Conservation (phyloP, 2,113 vertebrate genomes). For the Tetraodon nigroviridis region DNA sequence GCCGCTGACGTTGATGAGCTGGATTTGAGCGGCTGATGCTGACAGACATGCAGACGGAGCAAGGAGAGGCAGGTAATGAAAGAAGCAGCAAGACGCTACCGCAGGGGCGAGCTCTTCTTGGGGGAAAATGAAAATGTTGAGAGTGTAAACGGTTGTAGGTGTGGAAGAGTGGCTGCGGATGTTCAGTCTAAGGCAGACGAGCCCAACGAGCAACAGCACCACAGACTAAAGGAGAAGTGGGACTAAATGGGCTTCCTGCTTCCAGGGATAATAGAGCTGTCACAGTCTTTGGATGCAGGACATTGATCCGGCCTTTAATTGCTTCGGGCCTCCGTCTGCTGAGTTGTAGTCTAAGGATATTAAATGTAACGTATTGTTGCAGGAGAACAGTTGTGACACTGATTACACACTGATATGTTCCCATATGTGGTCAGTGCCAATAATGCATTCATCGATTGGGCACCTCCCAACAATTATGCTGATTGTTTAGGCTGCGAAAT, state of each 20-base stretch:
- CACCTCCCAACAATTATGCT: conserved; percentile 53
- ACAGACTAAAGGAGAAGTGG: conserved; percentile 24
- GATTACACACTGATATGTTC: conserved; percentile 69
- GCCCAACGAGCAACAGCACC: neutral
- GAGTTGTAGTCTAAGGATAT: conserved; percentile 58
- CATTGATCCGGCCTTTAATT: conserved; percentile 73
- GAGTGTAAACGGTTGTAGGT: conserved; percentile 21
- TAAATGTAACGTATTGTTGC: conserved; percentile 66
- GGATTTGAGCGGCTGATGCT: conserved; percentile 30
- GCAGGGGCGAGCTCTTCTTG: conserved; percentile 5
- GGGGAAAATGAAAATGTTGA: conserved; percentile 13
- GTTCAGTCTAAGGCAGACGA: conserved; percentile 39
- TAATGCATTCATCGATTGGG: conserved; percentile 62
- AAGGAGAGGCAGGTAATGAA: conserved; percentile 26
- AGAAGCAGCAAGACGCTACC: conserved; percentile 19
- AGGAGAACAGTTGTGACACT: conserved; percentile 60
- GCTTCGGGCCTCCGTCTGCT: conserved; percentile 55
- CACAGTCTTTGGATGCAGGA: conserved; percentile 70
- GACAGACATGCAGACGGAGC: conserved; percentile 32
- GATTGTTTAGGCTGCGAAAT: conserved; percentile 39
- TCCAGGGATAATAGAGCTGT: conserved; percentile 71
- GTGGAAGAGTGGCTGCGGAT: conserved; percentile 19
- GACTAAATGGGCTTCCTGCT: conserved; percentile 41
- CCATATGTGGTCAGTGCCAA: conserved; percentile 59
- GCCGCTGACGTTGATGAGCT: conserved; percentile 53